A percentile compares a stretch with the other conserved stretches of the same genome.
phyloP scores from a whole-genome alignment of 2,113 vertebrate genomes.

The Actenoides hombroni region DNA sequence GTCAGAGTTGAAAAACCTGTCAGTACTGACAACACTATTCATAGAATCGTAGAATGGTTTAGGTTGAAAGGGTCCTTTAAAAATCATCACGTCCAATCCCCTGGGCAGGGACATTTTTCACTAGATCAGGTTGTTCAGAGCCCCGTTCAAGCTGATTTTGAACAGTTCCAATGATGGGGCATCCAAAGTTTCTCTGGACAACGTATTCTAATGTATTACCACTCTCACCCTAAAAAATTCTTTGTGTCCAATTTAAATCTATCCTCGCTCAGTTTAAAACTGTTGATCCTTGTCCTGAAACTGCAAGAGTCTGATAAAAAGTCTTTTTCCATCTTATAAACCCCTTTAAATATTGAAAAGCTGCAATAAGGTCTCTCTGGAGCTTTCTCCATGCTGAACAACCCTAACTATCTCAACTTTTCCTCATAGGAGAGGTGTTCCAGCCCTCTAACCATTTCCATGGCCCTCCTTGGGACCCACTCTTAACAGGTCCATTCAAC shows the following conservation, averaged over 20 bases:
- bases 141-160: not conserved
- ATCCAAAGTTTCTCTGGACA: not conserved
- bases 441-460: not conserved
- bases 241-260: not conserved
- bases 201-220: not conserved
- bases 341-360: not conserved
- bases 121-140: conserved; percentile 24
- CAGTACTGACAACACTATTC: not conserved
- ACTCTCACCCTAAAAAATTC: not conserved
- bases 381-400: not conserved
- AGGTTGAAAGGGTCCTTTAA: not conserved
- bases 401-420: not conserved
- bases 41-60: not conserved
- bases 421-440: not conserved
- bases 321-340: not conserved
- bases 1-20: not conserved
- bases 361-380: not conserved
- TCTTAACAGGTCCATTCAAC: not conserved
- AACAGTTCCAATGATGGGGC: not conserved
- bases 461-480: not conserved
- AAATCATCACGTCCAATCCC: not conserved
- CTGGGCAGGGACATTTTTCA: not conserved
- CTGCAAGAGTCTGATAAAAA: not conserved
- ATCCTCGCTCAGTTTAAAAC: not conserved
- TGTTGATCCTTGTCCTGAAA: not conserved